A percentile compares a stretch with the other conserved stretches of the same genome.
Conservation (phyloP, 2,113 vertebrate genomes). For the Psittacara wagleri region DNA sequence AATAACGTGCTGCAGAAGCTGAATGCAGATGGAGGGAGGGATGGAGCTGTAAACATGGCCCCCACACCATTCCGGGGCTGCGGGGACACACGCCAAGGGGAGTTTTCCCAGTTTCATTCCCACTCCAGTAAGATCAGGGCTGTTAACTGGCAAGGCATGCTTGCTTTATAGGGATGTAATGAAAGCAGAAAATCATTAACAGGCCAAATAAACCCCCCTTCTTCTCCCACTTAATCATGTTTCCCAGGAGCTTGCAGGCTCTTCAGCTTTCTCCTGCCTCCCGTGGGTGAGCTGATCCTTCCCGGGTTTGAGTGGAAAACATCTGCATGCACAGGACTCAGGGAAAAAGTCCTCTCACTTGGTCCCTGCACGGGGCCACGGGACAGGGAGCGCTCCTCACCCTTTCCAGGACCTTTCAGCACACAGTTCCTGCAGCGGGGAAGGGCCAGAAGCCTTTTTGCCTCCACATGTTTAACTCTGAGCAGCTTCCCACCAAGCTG, state of each 20-base stretch:
- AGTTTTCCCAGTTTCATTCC: neutral
- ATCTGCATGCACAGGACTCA: neutral
- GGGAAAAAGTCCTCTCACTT: neutral
- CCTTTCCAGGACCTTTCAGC: neutral
- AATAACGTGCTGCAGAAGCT: rapidly evolving
- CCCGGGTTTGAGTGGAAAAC: neutral
- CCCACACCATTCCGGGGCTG: rapidly evolving
- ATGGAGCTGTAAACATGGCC: neutral
- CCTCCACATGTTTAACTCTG: neutral
- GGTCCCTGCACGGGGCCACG: rapidly evolving
- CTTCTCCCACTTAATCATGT: neutral
- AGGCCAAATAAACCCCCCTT: neutral
- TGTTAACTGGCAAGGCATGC: neutral
- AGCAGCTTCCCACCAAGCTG: neutral
- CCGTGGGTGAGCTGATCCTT: neutral
- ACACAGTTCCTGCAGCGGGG: neutral
- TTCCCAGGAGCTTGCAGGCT: neutral
- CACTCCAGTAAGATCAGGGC: neutral
- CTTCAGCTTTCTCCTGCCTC: neutral
- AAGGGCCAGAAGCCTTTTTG: neutral
- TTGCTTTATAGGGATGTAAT: neutral
- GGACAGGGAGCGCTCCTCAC: neutral
- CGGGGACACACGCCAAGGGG: neutral
- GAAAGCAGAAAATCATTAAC: neutral
- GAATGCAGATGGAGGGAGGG: neutral